Percentiles rank a stretch among this genome's conserved stretches.
These are phyloP conservation scores for Peromyscus californicus DNA, from an alignment of 2,113 vertebrate genomes.

Conservation along the genomic window DNA sequence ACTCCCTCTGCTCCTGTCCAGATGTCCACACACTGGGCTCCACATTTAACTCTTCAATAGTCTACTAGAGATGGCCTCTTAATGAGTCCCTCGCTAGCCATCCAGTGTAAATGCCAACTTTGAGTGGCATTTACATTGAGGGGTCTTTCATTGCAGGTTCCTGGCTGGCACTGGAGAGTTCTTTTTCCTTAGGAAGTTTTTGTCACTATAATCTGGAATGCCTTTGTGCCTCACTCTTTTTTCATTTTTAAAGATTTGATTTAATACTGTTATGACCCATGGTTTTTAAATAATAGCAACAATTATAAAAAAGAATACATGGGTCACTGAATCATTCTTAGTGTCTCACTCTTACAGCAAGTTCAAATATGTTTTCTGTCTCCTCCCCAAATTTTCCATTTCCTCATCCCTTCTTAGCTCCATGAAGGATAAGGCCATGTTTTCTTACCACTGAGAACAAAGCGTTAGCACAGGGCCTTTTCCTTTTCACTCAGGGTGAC, in stretches of 20 bases:
- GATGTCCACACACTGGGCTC: fast-evolving
- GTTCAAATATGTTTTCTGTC: not conserved
- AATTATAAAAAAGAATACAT: not conserved
- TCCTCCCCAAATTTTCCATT: not conserved
- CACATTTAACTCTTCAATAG: not conserved
- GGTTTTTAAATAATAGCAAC: not conserved
- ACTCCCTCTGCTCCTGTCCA: not conserved
- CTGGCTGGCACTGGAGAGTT: not conserved
- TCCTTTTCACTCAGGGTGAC: not conserved
- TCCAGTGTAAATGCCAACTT: not conserved
- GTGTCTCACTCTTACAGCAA: not conserved
- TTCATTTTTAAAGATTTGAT: not conserved
- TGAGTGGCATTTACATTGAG: too few species aligned
- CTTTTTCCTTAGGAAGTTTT: not conserved
- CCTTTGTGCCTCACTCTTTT: too few species aligned
- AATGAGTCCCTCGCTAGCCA: not conserved
- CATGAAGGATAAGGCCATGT: fast-evolving
- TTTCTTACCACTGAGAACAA: not conserved
- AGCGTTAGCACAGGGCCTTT: fast-evolving
- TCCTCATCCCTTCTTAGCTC: too few species aligned
- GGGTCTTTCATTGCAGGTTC: not conserved
- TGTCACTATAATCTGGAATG: not conserved
- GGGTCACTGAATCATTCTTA: not conserved
- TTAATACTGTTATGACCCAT: not conserved
- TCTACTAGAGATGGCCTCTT: not conserved